These are phyloP conservation scores for Pempheris klunzingeri DNA, from an alignment of 2,797 vertebrate species.

Conservation along the genomic window DNA sequence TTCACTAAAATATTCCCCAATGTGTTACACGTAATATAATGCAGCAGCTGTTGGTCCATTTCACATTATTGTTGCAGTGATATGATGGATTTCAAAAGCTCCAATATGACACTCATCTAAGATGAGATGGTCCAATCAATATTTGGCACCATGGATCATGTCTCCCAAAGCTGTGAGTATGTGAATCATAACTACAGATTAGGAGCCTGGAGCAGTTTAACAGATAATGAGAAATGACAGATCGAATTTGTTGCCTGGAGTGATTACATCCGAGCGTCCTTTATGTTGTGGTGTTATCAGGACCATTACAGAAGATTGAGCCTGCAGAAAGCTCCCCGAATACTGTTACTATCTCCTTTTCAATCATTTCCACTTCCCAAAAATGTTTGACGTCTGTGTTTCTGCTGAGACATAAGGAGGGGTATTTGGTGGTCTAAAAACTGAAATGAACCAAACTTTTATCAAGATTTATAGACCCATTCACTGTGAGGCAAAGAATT, in stretches of 20 bases:
- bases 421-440: neutral
- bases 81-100: constrained; percentile 4
- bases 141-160: constrained; percentile 12
- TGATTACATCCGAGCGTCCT: constrained; percentile 22
- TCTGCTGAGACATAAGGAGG: neutral
- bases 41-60: constrained; percentile 9
- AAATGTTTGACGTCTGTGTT: neutral
- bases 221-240: constrained; percentile 36
- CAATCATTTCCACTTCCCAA: neutral
- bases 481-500: neutral
- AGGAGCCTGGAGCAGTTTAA: constrained; percentile 26
- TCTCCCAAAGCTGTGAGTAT: constrained; percentile 27
- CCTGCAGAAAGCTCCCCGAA: constrained; percentile 7
- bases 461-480: neutral
- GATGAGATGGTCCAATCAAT: constrained; percentile 15
- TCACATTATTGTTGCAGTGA: neutral
- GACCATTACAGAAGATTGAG: neutral
- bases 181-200: constrained; percentile 49
- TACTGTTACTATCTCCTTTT: neutral
- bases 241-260: constrained; percentile 30
- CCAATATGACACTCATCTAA: constrained; percentile 2
- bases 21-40: neutral
- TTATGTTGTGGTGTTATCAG: constrained; percentile 19
- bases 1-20: neutral
- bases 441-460: neutral